Conservation (phyloP, 2,113 vertebrate species). For the Herpetotheres cachinnans region DNA sequence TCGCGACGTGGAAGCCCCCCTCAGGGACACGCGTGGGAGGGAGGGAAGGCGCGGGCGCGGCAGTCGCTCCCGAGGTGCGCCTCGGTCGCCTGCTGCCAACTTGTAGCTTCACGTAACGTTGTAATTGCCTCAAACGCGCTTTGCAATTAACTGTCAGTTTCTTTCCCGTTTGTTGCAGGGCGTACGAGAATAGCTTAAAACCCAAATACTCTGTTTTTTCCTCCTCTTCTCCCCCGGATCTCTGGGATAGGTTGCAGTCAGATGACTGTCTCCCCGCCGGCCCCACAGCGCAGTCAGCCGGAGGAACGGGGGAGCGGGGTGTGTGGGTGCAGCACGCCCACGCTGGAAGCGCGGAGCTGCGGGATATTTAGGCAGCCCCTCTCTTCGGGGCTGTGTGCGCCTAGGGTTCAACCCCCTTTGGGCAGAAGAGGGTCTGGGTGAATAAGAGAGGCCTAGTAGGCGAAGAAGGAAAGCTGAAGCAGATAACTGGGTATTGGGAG, state of each 20-base stretch:
- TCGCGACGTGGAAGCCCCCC: neutral
- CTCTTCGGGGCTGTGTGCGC: neutral
- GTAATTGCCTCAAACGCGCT: no score
- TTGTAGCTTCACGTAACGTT: neutral
- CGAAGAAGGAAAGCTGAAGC: neutral
- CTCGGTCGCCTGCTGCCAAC: neutral
- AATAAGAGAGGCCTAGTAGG: neutral
- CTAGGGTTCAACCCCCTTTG: rapidly evolving
- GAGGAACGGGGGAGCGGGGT: neutral
- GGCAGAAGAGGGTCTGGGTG: neutral
- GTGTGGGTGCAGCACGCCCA: neutral
- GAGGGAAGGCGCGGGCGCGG: neutral
- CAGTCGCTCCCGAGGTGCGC: neutral
- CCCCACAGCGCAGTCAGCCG: neutral
- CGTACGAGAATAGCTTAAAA: neutral
- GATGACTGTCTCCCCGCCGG: neutral
- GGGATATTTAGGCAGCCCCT: rapidly evolving
- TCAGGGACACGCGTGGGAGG: neutral
- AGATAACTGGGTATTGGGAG: neutral
- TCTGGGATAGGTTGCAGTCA: rapidly evolving
- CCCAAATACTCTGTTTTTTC: neutral
- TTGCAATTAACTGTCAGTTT: neutral
- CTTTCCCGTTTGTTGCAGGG: neutral
- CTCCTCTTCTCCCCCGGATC: rapidly evolving
- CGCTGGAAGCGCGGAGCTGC: neutral